Evolutionary conservation across 2,797 vertebrate genomes (phyloP), one percentile per base, ranked within the genome.

Genomic region (Synanceia verrucosa): DNA sequence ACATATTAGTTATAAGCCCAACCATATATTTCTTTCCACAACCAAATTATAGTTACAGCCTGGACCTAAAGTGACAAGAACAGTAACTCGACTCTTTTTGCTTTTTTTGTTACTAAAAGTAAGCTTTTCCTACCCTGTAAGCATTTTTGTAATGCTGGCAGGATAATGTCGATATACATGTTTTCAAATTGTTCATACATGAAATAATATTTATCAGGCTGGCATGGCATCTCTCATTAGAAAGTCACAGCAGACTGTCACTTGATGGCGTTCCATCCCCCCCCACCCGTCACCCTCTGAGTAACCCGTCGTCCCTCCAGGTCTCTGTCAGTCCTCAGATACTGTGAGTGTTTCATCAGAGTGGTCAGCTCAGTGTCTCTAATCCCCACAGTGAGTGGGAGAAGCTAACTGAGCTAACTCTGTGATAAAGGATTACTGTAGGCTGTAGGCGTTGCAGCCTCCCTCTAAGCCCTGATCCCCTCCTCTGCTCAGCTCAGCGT

Each of bases 361-460:
- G 73, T 78, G 83, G 84, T 82, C 77, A 88, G 84, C 85, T 89
- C 78, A 79, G 71, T 76, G 81, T 86, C 74, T 88, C 78, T 92
- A 89, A 93, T 92, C 91, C 88, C 82, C 57, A 48, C 81, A 78
- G 87, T 77, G 87, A 88, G 84, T 74, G 74, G 78, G 82, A 87
- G 86, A 84, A 75, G 83, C 84, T 86, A 88, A 89, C 84, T 53
- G 76, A 85, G 81, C 71, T 90, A 86, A 85, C 83, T 73, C 85
- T 90, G 83, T 89, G 89, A 93, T 92, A 87, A 86, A 74, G 89
- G 90, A 94, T 92, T 91, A 90, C 66, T 76, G 78, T 62, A 61
- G 79, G 81, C 77, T 86, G 58, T 61, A 65, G 70, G 76, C 76
- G 69, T 66, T 41, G 63, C 77, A 71, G 81, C 78, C 73, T 83